Base-by-base conservation (phyloP, 2,888 invertebrate species). In the Scrobipalpa costella region DNA sequence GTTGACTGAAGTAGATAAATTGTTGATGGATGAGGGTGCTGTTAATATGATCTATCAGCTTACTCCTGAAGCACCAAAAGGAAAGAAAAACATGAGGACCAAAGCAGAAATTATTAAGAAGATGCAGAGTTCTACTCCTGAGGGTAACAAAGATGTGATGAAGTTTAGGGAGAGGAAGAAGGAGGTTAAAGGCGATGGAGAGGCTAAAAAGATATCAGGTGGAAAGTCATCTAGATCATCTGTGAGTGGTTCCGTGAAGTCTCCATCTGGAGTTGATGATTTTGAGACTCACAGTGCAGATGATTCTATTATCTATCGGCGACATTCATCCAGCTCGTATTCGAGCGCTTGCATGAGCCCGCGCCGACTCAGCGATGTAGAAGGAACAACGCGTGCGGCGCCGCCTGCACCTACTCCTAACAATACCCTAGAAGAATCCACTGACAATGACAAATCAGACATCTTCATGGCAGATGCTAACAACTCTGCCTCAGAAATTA, bases 11-110 rank as follows among this genome's bases (percentile, higher is more conserved):
- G 92, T 97, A 62, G 96, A 96, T 74, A 94, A 92, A 66, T 82
- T 97, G 61, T 86, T 97, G 66, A 95, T 95, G 86, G 97, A 97
- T 79, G 97, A 97, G 79, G 97, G 97, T 0, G 96, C 97, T 2
- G 95, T 96, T 1, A 97, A 97, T 83, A 95, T 97, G 94, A 90
- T 97, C 50, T 96, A 96, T 76, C 95, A 96, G 21, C 93, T 97
- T 0, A 96, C 96, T 72, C 88, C 90, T 52, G 92, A 92, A 74
- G 90, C 90, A 49, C 83, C 86, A 17, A 90, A 90, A 69, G 92
- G 91, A 9, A 90, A 84, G 70, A 90, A 88, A 73, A 92, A 91
- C 71, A 86, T 92, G 73, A 85, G 85, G 70, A 88, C 92, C 34
- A 93, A 92, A 83, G 92, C 94, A 21, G 94, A 94, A 73, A 87